Base-by-base conservation (phyloP, 2,888 invertebrate genomes). In the Acronicta leporina region DNA sequence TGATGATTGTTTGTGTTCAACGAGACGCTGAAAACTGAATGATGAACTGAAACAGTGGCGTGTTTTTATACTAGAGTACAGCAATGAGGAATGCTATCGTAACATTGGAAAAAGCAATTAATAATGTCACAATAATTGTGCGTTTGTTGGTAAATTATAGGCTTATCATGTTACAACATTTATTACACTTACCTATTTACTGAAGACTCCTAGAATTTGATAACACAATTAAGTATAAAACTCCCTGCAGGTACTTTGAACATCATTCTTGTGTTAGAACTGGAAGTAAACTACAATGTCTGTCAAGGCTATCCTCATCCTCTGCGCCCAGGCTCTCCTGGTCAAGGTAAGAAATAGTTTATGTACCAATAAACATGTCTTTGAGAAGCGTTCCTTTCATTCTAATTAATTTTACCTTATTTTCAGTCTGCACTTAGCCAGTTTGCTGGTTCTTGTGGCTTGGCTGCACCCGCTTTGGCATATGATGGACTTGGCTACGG, bases 301-400 rank as follows among this genome's bases (percentile, higher is more conserved):
- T 64, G 45, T 73, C 51, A 80, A 83, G 53, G 67, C 78, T 25
- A 68, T 85, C 41, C 50, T 84, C 16, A 41, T 84, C 13, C 53
- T 86, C 54, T 82, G 79, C 74, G 47, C 78, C 53, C 83, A 84
- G 63, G 80, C 75, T 16, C 38, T 61, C 8, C 40, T 60, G 13
- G 49, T 49, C 30, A 54, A 60, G 49, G 60, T 60, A 42, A 43
- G 16, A 10, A 20, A 20, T 4, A n/a, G n/a, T 13, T 8, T n/a
- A 6, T n/a, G 5, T n/a, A n/a, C n/a, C n/a, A n/a, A n/a, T n/a
- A n/a, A n/a, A n/a, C n/a, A n/a, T n/a, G n/a, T n/a, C n/a, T n/a
- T n/a, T n/a, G n/a, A n/a, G n/a, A n/a, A n/a, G n/a, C n/a, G n/a
- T n/a, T n/a, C n/a, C n/a, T n/a, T n/a, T n/a, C n/a, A n/a, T n/a